Base-by-base conservation (phyloP, 2,888 invertebrate genomes). In the Athrips mouffetella region DNA sequence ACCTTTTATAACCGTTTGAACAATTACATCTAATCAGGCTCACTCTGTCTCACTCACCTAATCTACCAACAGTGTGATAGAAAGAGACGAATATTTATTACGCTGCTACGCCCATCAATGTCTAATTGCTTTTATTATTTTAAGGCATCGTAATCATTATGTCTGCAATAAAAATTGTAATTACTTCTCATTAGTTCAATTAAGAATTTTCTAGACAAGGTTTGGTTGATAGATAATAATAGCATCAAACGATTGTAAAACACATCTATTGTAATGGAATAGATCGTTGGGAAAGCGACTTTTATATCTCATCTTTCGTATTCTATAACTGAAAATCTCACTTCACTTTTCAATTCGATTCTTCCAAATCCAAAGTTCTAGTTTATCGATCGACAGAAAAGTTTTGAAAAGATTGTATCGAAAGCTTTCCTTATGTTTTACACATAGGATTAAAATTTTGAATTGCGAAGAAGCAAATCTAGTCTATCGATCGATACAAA, bases 61-160 rank as follows among this genome's bases (percentile, higher is more conserved):
- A 56, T 58, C 52, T 55, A 58, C 60, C 51, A 53, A 49, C 53
- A 21, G 54, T 49, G 51, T 46, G 79, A 58, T 62, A 30, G 73
- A 86, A 58, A 63, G 80, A 76, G 83, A 86, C 70, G 59, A 61
- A 62, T 40, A 61, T 63, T 75, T 54, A 60, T n/a, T 62, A 68
- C 73, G 76, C 74, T 65, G 79, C 80, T 84, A 77, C 85, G 78
- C 76, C 80, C 80, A 80, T 84, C 81, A 84, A 83, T 81, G 81
- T 82, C 84, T 87, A 87, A 88, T 88, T 87, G 88, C 87, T 88
- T 87, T 87, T 88, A 87, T 88, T 88, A 88, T 88, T 88, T 88
- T 88, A 88, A 87, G 84, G 79, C 87, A 87, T 87, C 88, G 87
- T 88, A 88, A 87, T 87, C 83, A 88, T 87, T 87, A 87, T 80